Base-by-base conservation (phyloP, 2,113 vertebrate genomes). In the Stomatorhinus ivindoensis region DNA sequence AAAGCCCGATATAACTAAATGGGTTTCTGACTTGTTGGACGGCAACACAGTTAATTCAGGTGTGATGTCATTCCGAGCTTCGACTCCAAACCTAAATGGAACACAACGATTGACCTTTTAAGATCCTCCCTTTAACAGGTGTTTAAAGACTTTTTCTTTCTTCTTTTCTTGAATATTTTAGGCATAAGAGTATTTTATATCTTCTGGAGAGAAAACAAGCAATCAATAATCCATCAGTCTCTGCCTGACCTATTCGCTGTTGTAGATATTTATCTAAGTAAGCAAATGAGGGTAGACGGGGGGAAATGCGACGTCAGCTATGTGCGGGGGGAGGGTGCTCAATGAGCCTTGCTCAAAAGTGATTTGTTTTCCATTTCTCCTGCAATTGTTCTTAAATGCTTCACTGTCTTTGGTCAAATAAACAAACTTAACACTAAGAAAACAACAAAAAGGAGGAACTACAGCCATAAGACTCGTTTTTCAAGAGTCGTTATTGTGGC, bases 221-320 rank as follows among this genome's bases (percentile, higher is more conserved):
- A 87, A 94, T 93, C 93, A 94, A 92, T 93, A 92, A 92, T 89
- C 44, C 90, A 93, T 93, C 91, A 89, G 92, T 91, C 89, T 92
- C 91, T 88, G 92, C 92, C 90, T 92, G 92, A 92, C 91, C 92
- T 91, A 92, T 92, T 92, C 61, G 88, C 90, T 91, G 91, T 93
- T 84, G 93, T 93, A 92, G 92, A 93, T 93, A 95, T 94, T 90
- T 89, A 91, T 93, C 93, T 92, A 93, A 91, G 92, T 94, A 93
- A 92, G 93, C 94, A 94, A 94, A 93, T 92, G 88, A 88, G 51
- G 87, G 91, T 91, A 89, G 90, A 92, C 91, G 91, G 87, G 90
- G 89, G 90, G 88, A 61, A 85, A 44, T 69, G n/a, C 35, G 3
- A 42, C 42, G 42, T n/a, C n/a, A n/a, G n/a, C n/a, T n/a, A n/a